These are phyloP conservation scores for Pseudocheirus occidentalis DNA, from an alignment of 2,797 vertebrate species.

Conservation along the genomic window DNA sequence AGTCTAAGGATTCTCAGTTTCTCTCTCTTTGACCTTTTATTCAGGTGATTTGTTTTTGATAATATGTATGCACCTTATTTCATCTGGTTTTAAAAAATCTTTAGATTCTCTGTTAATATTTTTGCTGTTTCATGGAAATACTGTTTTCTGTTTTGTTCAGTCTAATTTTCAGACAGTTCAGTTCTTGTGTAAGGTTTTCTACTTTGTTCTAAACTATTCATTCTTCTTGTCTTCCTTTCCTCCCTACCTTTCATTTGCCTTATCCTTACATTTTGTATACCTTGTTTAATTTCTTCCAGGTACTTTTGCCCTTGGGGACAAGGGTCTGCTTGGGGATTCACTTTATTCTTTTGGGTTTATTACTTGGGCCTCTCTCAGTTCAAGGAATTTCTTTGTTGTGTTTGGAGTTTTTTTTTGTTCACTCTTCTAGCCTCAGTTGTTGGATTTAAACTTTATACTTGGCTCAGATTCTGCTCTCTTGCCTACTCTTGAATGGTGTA, in stretches of 20 bases:
- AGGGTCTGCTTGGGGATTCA: background rate
- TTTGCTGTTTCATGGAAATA: background rate
- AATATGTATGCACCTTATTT: background rate
- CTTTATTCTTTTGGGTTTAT: background rate
- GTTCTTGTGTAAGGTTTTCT: background rate
- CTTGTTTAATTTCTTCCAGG: background rate
- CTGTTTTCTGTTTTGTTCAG: background rate
- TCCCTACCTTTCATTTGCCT: too few species aligned
- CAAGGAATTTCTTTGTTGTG: background rate
- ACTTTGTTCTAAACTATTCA: background rate
- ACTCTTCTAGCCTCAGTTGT: background rate
- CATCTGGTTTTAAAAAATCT: background rate
- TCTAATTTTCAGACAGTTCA: background rate
- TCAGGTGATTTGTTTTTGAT: background rate
- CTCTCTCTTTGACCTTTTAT: background rate
- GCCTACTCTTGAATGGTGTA: background rate
- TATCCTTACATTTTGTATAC: background rate
- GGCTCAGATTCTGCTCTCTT: background rate
- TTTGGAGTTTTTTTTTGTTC: background rate
- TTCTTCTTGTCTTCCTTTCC: background rate
- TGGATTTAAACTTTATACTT: background rate
- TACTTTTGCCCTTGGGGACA: background rate
- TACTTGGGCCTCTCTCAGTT: background rate
- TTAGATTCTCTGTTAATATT: background rate
- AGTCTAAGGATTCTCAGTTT: background rate